Conservation (phyloP, 2,797 vertebrate species). For the Heterohyrax brucei region DNA sequence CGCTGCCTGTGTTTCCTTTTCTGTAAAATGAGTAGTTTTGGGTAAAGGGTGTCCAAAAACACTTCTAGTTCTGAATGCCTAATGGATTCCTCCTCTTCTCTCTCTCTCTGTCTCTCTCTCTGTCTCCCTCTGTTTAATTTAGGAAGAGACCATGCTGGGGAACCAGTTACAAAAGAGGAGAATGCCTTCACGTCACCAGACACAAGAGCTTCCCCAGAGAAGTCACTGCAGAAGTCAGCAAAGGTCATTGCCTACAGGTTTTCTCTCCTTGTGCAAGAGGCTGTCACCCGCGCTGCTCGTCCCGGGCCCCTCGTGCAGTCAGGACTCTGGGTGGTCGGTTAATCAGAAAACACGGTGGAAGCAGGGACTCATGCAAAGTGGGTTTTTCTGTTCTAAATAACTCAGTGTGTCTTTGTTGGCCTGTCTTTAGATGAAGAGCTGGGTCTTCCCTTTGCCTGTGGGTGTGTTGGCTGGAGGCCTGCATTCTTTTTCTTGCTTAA, state of each 20-base stretch:
- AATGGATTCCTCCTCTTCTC: background rate
- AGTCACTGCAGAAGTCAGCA: slow-evolving; percentile 95
- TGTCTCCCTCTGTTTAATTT: slow-evolving; percentile 53
- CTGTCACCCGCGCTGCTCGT: background rate
- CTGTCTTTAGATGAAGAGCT: slow-evolving; percentile 33
- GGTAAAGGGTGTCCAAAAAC: background rate
- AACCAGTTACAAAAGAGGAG: slow-evolving; percentile 78
- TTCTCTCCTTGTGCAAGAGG: background rate
- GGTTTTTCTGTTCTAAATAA: slow-evolving; percentile 1
- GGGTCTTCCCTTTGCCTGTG: slow-evolving; percentile 8
- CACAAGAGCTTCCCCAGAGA: slow-evolving; percentile 88
- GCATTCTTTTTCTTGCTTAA: slow-evolving; percentile 8
- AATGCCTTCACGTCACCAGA: slow-evolving; percentile 80
- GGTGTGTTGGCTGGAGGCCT: slow-evolving; percentile 24
- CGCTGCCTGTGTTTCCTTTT: background rate
- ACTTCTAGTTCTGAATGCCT: background rate
- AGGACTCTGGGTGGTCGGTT: slow-evolving; percentile 17
- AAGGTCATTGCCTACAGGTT: slow-evolving; percentile 91
- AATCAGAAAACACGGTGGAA: slow-evolving; percentile 40
- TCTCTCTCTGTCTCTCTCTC: background rate
- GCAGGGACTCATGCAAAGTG: slow-evolving; percentile 28
- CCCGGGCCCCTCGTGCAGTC: background rate
- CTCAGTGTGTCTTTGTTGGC: background rate
- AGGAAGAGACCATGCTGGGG: slow-evolving; percentile 82
- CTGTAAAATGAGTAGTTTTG: background rate